Evolutionary conservation across 2,113 vertebrate species (phyloP).

Genomic region (Tetrax tetrax): DNA sequence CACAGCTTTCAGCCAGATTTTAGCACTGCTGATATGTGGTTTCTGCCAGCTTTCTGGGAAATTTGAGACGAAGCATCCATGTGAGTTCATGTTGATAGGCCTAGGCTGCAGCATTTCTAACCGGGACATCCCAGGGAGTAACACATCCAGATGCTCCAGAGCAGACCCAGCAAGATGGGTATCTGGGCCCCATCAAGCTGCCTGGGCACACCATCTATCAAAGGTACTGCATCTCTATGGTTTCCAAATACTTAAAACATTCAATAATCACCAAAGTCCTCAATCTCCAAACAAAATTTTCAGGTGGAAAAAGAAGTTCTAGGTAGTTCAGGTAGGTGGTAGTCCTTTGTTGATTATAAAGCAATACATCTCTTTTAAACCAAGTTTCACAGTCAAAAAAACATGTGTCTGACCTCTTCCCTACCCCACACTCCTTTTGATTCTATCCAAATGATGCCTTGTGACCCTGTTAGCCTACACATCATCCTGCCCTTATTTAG

Average conservation of each 20-base stretch:
- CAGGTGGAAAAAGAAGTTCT: neutral
- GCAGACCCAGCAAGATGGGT: rapidly evolving
- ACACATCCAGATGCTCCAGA: neutral
- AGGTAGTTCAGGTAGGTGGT: neutral
- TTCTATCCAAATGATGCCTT: neutral
- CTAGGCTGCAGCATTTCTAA: neutral
- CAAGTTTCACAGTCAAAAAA: neutral
- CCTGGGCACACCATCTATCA: rapidly evolving
- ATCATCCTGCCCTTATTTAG: neutral
- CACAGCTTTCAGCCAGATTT: neutral
- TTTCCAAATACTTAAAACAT: neutral
- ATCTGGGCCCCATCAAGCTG: neutral
- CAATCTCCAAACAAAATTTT: neutral
- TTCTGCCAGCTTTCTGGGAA: neutral
- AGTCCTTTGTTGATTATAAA: neutral
- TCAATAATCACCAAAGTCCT: neutral
- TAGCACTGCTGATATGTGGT: neutral
- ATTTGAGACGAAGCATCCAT: rapidly evolving
- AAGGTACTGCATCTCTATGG: neutral
- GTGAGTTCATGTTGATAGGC: neutral
- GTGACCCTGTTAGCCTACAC: rapidly evolving
- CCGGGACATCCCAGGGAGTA: neutral
- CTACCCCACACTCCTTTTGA: rapidly evolving
- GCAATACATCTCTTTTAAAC: neutral
- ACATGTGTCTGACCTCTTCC: neutral